Evolutionary conservation across 1,140 invertebrate genomes (phyloP), one percentile per base, ranked within the genome.

Genomic region (Notospermus geniculatus): DNA sequence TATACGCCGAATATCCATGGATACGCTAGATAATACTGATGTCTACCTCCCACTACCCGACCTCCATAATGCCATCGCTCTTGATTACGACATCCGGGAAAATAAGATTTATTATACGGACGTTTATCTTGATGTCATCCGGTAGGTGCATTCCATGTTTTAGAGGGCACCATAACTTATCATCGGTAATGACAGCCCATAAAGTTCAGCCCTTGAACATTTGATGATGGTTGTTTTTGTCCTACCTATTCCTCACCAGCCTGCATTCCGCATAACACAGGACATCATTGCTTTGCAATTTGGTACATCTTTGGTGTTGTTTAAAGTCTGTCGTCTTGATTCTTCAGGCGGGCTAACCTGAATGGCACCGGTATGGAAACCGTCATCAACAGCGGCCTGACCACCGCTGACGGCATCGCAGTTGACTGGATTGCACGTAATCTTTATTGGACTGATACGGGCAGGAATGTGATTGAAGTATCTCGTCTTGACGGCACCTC

Each of bases 341-440:
- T n/a, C n/a, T 29, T 29, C 58, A 52, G 58, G 25, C 30, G 64
- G 29, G 41, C 58, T 4, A 61, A 60, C 45, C 43, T 64, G 2
- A 41, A 64, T 23, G 57, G 58, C n/a, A 60, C 29, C 36, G 2
- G 23, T 1, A 52, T 53, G 46, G 63, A 64, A 41, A 65, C 52
- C 46, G 50, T 59, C 29, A 43, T 62, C 39, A 23, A 30, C 36
- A 58, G 17, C 36, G 55, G 95, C 28, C 92, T 95, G 76, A 77
- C 96, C 4, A 92, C 96, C 0, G 22, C 55, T 25, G 93, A 96
- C 85, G 93, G 93, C 0, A 78, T 97, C 9, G 92, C 93, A 0
- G 93, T 94, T 68, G 94, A 97, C 79, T 97, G 93, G 93, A 88
- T 97, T 23, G 92, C 87, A 0, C 87, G 89, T 28, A 95, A 96